Base-by-base conservation (phyloP, 1,140 invertebrate species). In the Drosophila sulfurigaster region DNA sequence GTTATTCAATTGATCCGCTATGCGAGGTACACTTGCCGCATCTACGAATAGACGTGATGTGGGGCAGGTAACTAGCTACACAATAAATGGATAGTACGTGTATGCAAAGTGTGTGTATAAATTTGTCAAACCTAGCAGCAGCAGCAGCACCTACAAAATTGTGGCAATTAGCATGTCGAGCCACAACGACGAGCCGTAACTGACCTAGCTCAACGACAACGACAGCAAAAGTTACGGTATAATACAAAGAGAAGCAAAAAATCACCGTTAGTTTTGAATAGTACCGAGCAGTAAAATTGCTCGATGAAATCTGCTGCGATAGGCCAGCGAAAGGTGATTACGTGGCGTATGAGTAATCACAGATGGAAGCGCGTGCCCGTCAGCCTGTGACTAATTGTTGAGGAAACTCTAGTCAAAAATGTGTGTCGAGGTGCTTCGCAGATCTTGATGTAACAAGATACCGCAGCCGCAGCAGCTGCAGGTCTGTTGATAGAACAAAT, bases 291-390 rank as follows among this genome's bases (percentile, higher is more conserved):
- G 11, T 35, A 16, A 15, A 25, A 43, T 5, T 11, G 13, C 30
- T 59, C 46, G 41, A 28, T 30, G 57, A 46, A 59, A 59, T 59
- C 54, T 43, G 5, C 35, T 30, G 41, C 35, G 52, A 69, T 63
- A 68, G 70, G 32, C 56, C 62, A 28, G 10, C 10, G 0, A 43
- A 35, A 28, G 13, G 28, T 45, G 79, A 69, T 88, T 89, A 81
- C 85, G 78, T 81, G 85, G 78, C 85, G 78, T 81, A 85, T 88
- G 83, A 88, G 70, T 88, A 88, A 88, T 76, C 59, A 25, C 3
- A n/a, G 10, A 46, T 58, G 6, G 28, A 48, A 60, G 38, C 62
- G 71, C 45, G 30, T 64, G 49, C 58, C 51, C 46, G 13, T 62
- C 57, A 38, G 45, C 67, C 69, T 68, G 68, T 52, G 70, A 63